Base-by-base conservation (phyloP, 2,888 invertebrate species). In the Aphidius colemani region DNA sequence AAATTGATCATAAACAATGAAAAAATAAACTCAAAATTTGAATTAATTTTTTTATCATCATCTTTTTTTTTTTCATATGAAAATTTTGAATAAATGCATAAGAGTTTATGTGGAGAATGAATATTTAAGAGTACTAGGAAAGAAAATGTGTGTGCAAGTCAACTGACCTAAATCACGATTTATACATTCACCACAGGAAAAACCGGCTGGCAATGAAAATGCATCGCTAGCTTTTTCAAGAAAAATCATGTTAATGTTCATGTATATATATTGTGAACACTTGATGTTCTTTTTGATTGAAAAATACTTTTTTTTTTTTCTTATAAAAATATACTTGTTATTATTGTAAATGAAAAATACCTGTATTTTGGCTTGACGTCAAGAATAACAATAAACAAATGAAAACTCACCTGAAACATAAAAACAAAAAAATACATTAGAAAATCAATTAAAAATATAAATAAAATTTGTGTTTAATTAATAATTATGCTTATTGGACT, bases 181-280 rank as follows among this genome's bases (percentile, higher is more conserved):
- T 30, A 30, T 5, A 30, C 5, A 30, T 30, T 5, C 72, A 70
- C 70, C 71, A 71, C 73, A 72, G 69, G 71, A 74, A 71, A 71
- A 78, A 80, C 72, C 75, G 78, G 78, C 80, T 78, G 74, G 75
- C 75, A 74, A 69, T 76, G 76, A 75, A 73, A 76, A 78, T 78
- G 71, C 71, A 67, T 67, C 67, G 70, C 70, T 69, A 59, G 69
- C 69, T 69, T 67, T 30, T 65, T 65, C 70, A 73, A 74, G 73
- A 72, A 74, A 30, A 77, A 76, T 72, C 73, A 70, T 69, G 70
- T 70, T 64, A 64, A 66, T 30, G 30, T 30, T 30, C 30, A 30
- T 18, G 3, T 3, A 18, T n/a, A 18, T 18, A 18, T 18, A 18
- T 18, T n/a, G n/a, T n/a, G n/a, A n/a, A n/a, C n/a, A n/a, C n/a